Evolutionary conservation across 2,888 invertebrate species (phyloP), one percentile per base, ranked within the genome.

Genomic region (Synanthedon vespiformis): DNA sequence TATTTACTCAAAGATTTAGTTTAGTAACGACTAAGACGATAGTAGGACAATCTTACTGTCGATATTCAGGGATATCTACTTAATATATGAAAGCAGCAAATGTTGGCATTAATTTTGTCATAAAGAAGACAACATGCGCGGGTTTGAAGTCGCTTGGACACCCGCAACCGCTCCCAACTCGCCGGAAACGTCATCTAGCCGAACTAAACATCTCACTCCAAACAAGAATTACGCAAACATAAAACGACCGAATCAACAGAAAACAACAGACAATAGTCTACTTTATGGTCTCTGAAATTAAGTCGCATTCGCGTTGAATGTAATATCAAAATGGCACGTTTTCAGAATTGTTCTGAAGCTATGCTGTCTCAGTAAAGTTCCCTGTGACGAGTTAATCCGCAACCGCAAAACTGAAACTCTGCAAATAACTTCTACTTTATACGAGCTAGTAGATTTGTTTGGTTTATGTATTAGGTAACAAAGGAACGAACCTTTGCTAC

Each of bases 181-280:
- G 65, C 70, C 75, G 77, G 78, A 79, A 77, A 77, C 73, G 73
- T 80, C 81, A 80, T 80, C 80, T 78, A 70, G 68, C 70, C 67
- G 70, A 79, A 76, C 80, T 79, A 80, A 80, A 82, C 80, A 82
- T 80, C 80, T 82, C 74, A 80, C 78, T 80, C 70, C 62, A 61
- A 71, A 66, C 69, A 64, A 71, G 62, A 65, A 56, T 54, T 50
- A 55, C 50, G 61, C 55, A 22, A 51, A 55, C 53, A 53, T 54
- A 55, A 62, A 64, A 56, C 54, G 57, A 56, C 64, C 40, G 56
- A 67, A 67, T 53, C 48, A 51, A 50, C 48, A 44, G 44, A 22
- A 44, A 14, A 14, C 10, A 10, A 40, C 54, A 58, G n/a, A 18
- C 47, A 48, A 70, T 65, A 58, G 53, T 61, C 47, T 53, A 54